These are phyloP conservation scores for Orthonyx spaldingii DNA, from an alignment of 2,113 vertebrate species.

Conservation along the genomic window DNA sequence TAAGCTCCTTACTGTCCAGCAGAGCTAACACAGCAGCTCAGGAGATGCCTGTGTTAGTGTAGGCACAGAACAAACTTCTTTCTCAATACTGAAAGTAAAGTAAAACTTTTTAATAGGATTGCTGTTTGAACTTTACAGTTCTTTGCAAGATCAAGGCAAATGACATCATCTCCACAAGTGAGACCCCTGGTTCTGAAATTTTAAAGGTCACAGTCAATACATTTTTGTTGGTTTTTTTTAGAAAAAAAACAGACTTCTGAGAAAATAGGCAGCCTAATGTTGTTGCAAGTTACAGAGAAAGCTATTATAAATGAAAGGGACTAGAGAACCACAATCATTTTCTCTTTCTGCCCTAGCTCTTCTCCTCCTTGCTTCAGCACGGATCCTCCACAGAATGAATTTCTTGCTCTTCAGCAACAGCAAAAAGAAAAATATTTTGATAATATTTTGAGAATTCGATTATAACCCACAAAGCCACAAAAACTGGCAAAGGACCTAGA, in stretches of 20 bases:
- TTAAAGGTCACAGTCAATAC: constrained; percentile 32
- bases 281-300: background rate
- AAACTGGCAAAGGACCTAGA: constrained; percentile 35
- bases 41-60: background rate
- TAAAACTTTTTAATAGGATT: constrained; percentile 50
- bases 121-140: constrained; percentile 40
- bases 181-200: constrained; percentile 39
- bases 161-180: constrained; percentile 32
- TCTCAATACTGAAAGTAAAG: constrained; percentile 34
- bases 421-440: constrained; percentile 54
- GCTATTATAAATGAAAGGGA: constrained; percentile 5
- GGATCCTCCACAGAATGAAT: background rate
- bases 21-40: background rate
- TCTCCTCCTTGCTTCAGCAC: background rate
- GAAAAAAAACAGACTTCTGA: background rate
- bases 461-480: constrained; percentile 63
- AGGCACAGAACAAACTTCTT: background rate
- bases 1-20: constrained; percentile 17
- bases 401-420: background rate
- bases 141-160: constrained; percentile 46
- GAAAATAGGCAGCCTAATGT: background rate
- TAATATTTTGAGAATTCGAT: constrained; percentile 49
- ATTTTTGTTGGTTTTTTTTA: background rate
- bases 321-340: background rate
- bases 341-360: background rate